These are phyloP conservation scores for Camelus dromedarius DNA, from an alignment of 2,113 vertebrate genomes.

Conservation along the genomic window DNA sequence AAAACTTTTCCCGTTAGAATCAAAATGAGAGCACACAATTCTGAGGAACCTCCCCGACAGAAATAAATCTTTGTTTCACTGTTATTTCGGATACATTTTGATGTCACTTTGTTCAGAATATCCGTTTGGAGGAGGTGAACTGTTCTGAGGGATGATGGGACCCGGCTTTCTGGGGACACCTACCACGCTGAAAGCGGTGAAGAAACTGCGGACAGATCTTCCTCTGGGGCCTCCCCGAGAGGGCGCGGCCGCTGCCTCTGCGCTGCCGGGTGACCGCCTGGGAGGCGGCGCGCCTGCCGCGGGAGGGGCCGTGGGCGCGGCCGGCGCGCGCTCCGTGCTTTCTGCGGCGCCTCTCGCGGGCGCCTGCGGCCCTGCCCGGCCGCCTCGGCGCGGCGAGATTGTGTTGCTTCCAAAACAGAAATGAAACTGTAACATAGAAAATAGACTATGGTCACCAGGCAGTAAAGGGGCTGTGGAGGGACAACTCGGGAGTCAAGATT, in stretches of 20 bases:
- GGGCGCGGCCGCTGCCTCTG: background rate
- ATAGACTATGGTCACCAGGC: too few species aligned
- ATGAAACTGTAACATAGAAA: slow-evolving; percentile 13
- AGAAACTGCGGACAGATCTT: background rate
- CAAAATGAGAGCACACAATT: background rate
- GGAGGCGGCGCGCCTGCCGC: background rate
- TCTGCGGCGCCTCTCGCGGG: too few species aligned
- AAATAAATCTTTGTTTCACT: background rate
- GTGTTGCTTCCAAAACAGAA: background rate
- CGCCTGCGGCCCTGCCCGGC: background rate
- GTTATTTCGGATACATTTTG: background rate
- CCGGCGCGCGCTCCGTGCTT: too few species aligned
- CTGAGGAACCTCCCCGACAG: background rate
- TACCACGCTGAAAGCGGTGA: background rate
- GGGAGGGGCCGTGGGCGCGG: background rate
- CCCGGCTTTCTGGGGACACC: background rate
- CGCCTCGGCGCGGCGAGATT: background rate
- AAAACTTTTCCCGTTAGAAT: background rate
- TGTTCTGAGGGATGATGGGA: background rate
- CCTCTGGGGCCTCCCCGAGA: background rate
- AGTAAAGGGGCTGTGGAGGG: too few species aligned
- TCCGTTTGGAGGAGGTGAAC: background rate
- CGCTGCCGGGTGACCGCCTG: background rate
- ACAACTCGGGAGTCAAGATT: too few species aligned
- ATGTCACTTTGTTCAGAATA: background rate